A percentile compares a stretch with the other conserved stretches of the same genome.
Conservation (phyloP, 1,140 invertebrate species). For the Zaprionus kolodkinae region DNA sequence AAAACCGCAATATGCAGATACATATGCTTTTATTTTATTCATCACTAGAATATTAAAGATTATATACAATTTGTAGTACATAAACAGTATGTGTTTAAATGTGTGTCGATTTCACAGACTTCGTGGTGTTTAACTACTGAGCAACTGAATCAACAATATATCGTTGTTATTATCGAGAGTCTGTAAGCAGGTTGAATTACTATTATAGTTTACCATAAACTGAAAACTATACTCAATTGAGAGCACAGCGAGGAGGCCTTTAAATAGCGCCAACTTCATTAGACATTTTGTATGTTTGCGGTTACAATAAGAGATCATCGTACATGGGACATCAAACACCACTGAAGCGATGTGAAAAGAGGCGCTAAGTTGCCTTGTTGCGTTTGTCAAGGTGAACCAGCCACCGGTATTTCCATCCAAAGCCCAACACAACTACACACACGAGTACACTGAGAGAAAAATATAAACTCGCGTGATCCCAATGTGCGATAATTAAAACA, state of each 20-base stretch:
- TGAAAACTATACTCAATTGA: conserved; percentile 19
- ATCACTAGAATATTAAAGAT: not conserved
- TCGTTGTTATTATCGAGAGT: not conserved
- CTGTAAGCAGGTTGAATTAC: conserved; percentile 10
- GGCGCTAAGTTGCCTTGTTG: conserved; percentile 21
- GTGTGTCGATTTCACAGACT: conserved; percentile 6
- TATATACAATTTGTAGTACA: not conserved
- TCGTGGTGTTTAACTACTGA: conserved; percentile 16
- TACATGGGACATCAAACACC: conserved; percentile 21
- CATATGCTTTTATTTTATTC: not conserved
- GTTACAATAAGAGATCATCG: not conserved
- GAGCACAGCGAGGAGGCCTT: conserved; percentile 34
- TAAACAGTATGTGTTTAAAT: conserved; percentile 3
- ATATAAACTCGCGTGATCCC: not conserved
- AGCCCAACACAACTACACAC: conserved; percentile 11
- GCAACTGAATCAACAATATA: conserved; percentile 38
- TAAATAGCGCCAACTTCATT: conserved; percentile 40
- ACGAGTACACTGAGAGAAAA: conserved; percentile 2
- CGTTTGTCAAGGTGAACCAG: conserved; percentile 71
- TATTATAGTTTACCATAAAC: conserved; percentile 41
- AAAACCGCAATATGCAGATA: too few relatives aligned
- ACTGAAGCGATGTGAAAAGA: conserved; percentile 66
- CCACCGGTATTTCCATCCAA: conserved; percentile 48
- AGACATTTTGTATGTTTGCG: conserved; percentile 34
- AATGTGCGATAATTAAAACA: not conserved